Conservation (phyloP, 2,888 invertebrate genomes). For the Protodeltote pygarga region DNA sequence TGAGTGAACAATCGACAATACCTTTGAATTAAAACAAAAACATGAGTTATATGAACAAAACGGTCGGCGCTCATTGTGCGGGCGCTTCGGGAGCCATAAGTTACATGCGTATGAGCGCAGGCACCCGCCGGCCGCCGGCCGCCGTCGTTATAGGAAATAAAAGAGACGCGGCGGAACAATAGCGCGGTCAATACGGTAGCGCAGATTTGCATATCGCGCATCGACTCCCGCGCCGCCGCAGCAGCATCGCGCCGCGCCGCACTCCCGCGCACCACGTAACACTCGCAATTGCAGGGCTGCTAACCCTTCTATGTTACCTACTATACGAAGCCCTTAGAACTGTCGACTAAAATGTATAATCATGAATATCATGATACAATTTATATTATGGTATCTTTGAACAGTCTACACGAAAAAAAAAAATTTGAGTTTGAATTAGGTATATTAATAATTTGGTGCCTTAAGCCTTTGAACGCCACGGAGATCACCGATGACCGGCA, state of each 20-base stretch:
- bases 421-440: too few species aligned
- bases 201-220: conserved; percentile 79
- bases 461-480: too few species aligned
- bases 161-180: conserved; percentile 65
- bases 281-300: conserved; percentile 29
- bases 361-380: too few species aligned
- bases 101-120: conserved; percentile 66
- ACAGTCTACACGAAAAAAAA: too few species aligned
- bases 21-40: conserved; percentile 49
- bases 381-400: too few species aligned
- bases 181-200: conserved; percentile 78
- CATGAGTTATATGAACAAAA: conserved; percentile 44
- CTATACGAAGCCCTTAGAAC: too few species aligned
- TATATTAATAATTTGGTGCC: too few species aligned
- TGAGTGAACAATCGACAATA: conserved; percentile 72
- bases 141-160: conserved; percentile 47
- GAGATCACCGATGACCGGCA: too few species aligned
- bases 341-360: too few species aligned
- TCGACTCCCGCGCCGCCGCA: conserved; percentile 58
- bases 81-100: conserved; percentile 65
- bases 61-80: conserved; percentile 55
- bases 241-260: conserved; percentile 5
- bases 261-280: conserved; percentile 9
- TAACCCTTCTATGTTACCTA: too few species aligned
- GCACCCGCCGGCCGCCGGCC: conserved; percentile 21